Base-by-base conservation (phyloP, 2,797 vertebrate species). In the Typhlichthys subterraneus region DNA sequence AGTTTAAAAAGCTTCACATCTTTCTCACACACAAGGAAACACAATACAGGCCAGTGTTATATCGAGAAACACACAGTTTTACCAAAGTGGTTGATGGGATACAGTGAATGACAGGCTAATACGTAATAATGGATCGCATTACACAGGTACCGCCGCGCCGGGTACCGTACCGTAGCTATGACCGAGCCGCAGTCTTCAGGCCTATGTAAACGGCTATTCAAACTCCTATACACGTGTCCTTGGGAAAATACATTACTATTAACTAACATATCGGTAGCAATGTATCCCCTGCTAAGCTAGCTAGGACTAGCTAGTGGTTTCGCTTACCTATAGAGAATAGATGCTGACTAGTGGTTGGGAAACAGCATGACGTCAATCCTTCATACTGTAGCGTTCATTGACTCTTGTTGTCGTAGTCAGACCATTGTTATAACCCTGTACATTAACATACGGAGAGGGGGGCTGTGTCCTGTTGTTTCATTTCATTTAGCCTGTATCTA, bases 311-410 rank as follows among this genome's bases (percentile, higher is more conserved):
- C 55, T 56, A 56, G 29, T n/a, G 9, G 38, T n/a, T 79, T 86
- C 84, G 80, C 86, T 86, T 84, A 88, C 86, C 83, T 45, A 72
- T 60, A 29, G 23, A 29, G 23, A 29, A 29, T 29, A 66, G 81
- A 82, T 72, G 78, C 62, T 76, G 50, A 72, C 5, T n/a, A 13
- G 14, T 46, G 33, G 11, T 67, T 10, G 63, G 31, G 49, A 53
- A 9, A 31, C 47, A 59, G 38, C 31, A 63, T 64, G 63, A 72
- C 73, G 77, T 77, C 70, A 69, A 63, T 54, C 70, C 49, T 47
- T 33, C 42, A 54, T 13, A 53, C 9, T 42, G 38, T 42, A 7
- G 38, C 38, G 38, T 42, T 42, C 38, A 42, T 42, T 8, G 38
- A 9, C 38, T 42, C 8, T 42, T 9, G 8, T 9, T 42, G 0